Percentiles rank a stretch among this genome's conserved stretches.
These are phyloP conservation scores for Siphonodentalium dalli DNA, from an alignment of 2,888 invertebrate species.

Conservation along the genomic window DNA sequence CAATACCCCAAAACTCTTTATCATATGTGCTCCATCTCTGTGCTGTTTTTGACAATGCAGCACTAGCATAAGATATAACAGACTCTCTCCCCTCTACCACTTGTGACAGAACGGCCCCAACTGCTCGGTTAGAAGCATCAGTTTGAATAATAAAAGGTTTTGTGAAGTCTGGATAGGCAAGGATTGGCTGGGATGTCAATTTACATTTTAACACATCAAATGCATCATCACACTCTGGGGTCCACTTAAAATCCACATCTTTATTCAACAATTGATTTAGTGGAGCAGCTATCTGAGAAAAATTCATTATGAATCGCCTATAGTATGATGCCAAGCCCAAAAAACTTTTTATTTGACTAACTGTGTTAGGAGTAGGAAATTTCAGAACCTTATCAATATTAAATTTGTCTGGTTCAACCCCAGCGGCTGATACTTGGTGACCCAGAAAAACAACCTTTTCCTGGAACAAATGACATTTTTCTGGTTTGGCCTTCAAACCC, in stretches of 20 bases:
- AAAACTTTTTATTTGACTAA: slow-evolving; percentile 2
- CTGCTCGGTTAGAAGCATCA: slow-evolving; percentile 16
- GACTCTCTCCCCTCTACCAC: slow-evolving; percentile 15
- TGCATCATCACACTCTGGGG: neutral
- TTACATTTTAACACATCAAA: neutral
- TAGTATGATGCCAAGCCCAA: slow-evolving; percentile 6
- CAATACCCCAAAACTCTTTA: too few relatives aligned
- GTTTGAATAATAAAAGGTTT: slow-evolving; percentile 12
- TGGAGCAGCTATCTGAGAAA: neutral
- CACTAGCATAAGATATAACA: slow-evolving; percentile 10
- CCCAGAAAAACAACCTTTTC: slow-evolving; percentile 1
- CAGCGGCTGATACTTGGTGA: slow-evolving; percentile 1
- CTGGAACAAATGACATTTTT: slow-evolving; percentile 12
- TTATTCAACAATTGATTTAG: neutral
- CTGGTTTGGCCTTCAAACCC: slow-evolving; percentile 13
- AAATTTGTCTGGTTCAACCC: too few relatives aligned
- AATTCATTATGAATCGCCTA: neutral
- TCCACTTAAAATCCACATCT: neutral
- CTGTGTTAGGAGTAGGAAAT: slow-evolving; percentile 2
- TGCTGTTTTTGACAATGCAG: neutral
- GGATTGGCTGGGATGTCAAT: neutral
- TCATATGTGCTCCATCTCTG: slow-evolving; percentile 12
- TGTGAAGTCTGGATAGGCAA: slow-evolving; percentile 3
- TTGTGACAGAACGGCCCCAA: slow-evolving; percentile 17
- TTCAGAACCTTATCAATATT: slow-evolving; percentile 4